Percentiles rank a stretch among this genome's conserved stretches.
Conservation (phyloP, 1,140 invertebrate genomes). For the Wasmannia auropunctata region DNA sequence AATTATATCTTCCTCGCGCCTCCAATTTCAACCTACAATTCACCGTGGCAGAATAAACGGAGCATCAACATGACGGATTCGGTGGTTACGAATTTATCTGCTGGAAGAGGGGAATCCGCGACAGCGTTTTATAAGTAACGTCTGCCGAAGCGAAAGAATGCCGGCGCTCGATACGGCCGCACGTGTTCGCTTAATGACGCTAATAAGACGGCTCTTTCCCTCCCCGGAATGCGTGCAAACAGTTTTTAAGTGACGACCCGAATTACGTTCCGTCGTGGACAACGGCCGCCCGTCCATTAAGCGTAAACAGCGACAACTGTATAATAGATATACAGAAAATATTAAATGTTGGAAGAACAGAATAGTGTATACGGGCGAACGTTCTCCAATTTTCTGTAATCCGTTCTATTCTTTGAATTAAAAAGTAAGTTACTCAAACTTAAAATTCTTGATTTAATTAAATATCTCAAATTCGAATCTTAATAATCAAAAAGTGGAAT, state of each 20-base stretch:
- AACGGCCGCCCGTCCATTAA: not conserved
- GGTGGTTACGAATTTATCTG: not conserved
- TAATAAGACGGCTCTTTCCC: constrained; percentile 42
- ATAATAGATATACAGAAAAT: not conserved
- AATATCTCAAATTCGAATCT: not conserved
- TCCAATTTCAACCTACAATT: not conserved
- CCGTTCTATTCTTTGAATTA: not conserved
- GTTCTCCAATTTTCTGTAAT: not conserved
- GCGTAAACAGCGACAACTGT: not conserved
- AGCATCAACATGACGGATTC: not conserved
- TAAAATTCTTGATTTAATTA: not conserved
- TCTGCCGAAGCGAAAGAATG: constrained; percentile 49
- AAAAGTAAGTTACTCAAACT: not conserved
- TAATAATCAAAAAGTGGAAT: not conserved
- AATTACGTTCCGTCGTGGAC: constrained; percentile 35
- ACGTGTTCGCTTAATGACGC: constrained; percentile 50
- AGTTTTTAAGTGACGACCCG: constrained; percentile 44
- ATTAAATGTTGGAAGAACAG: not conserved
- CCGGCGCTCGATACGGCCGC: constrained; percentile 34
- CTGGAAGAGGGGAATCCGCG: not conserved
- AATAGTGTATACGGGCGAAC: not conserved
- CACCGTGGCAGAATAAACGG: not conserved
- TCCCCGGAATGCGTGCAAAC: constrained; percentile 33
- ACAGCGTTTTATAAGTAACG: constrained; percentile 24
- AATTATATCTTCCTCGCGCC: not conserved